A percentile compares a stretch with the other conserved stretches of the same genome.
These are phyloP conservation scores for Drosophila borborema DNA, from an alignment of 2,888 invertebrate species.

Conservation along the genomic window DNA sequence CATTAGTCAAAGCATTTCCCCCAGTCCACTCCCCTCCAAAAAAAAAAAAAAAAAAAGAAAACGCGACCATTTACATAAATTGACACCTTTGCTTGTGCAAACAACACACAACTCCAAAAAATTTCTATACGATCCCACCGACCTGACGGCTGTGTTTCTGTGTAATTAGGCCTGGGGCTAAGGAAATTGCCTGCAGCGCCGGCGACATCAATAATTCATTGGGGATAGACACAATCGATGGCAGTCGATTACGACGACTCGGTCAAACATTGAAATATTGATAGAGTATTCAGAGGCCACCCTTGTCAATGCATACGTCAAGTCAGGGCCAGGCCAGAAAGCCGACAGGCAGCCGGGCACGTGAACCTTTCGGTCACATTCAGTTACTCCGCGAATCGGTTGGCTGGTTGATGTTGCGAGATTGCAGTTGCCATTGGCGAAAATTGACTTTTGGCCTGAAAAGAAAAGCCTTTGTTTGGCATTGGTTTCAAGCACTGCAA, in stretches of 20 bases:
- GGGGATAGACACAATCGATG: conserved; percentile 66
- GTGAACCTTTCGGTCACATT: conserved; percentile 47
- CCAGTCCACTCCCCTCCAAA: not conserved
- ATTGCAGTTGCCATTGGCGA: conserved; percentile 29
- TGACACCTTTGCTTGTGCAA: conserved; percentile 59
- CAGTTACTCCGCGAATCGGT: conserved; percentile 54
- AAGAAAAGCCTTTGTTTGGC: conserved; percentile 34
- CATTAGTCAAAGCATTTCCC: conserved; percentile 17
- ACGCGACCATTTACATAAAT: conserved; percentile 56
- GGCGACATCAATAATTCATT: conserved; percentile 66
- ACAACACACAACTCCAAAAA: conserved; percentile 42
- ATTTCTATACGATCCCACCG: conserved; percentile 3
- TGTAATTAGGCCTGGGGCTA: conserved; percentile 54
- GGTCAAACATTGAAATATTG: conserved; percentile 76
- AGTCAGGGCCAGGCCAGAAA: conserved; percentile 28
- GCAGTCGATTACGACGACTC: conserved; percentile 65
- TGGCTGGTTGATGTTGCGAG: conserved; percentile 3
- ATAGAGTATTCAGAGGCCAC: conserved; percentile 4
- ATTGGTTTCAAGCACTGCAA: conserved; percentile 23
- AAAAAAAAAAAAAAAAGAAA: not conserved
- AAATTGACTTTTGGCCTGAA: conserved; percentile 19
- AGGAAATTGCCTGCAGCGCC: conserved; percentile 22
- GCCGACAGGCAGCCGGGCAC: conserved; percentile 36
- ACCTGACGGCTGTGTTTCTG: conserved; percentile 6
- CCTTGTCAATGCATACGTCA: conserved; percentile 4